Evolutionary conservation across 2,888 invertebrate genomes (phyloP).

Genomic region (Criorhina ranunculi): DNA sequence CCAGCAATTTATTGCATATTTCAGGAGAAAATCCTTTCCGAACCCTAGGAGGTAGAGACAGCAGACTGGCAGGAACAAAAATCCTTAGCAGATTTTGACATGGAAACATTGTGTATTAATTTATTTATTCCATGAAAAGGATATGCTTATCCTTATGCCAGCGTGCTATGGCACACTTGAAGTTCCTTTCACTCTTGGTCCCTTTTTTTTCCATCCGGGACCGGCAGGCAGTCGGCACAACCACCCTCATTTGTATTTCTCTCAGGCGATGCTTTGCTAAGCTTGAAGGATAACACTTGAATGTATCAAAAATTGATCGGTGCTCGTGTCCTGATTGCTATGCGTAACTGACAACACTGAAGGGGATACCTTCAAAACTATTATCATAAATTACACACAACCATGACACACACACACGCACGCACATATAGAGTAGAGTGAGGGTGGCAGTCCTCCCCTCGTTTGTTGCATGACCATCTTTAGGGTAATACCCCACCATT

Average conservation of each 20-base stretch:
- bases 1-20: conserved; percentile 74
- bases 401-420: conserved; percentile 12
- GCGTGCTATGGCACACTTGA: conserved; percentile 40
- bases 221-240: background rate
- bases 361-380: conserved; percentile 73
- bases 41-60: conserved; percentile 37
- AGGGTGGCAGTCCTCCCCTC: conserved; percentile 17
- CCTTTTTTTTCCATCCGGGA: no score
- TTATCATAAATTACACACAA: conserved; percentile 76
- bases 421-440: background rate
- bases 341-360: conserved; percentile 75
- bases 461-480: conserved; percentile 59
- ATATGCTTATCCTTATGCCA: conserved; percentile 71
- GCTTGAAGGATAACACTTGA: conserved; percentile 74
- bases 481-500: conserved; percentile 11
- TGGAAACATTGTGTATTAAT: conserved; percentile 75
- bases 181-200: background rate
- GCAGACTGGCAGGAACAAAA: conserved; percentile 25
- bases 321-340: conserved; percentile 75
- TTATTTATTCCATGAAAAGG: conserved; percentile 75
- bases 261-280: conserved; percentile 69
- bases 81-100: conserved; percentile 73
- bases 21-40: conserved; percentile 69
- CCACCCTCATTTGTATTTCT: conserved; percentile 74
- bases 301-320: conserved; percentile 77